Evolutionary conservation across 2,888 invertebrate genomes (phyloP).

Genomic region (Yponomeuta sedellus): DNA sequence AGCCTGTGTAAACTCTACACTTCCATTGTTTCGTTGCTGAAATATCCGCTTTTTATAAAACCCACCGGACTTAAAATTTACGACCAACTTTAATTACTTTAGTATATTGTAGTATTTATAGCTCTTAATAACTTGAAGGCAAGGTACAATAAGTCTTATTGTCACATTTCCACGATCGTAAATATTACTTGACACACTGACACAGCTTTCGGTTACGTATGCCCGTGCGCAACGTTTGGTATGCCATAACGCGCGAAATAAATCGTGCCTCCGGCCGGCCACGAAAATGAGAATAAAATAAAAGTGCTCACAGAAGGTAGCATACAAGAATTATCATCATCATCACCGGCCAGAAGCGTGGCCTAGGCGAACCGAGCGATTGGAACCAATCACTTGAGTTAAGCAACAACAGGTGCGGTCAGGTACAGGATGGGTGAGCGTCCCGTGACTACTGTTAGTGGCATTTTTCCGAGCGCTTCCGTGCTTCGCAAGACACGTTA

Average conservation of each 20-base stretch:
- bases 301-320: neutral
- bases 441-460: too few species aligned
- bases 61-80: neutral
- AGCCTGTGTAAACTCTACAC: too few species aligned
- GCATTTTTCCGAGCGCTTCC: too few species aligned
- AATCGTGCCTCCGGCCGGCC: constrained; percentile 4
- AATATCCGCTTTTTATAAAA: neutral
- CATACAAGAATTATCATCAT: neutral
- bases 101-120: neutral
- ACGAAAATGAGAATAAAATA: neutral
- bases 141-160: neutral
- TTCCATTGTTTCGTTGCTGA: too few species aligned
- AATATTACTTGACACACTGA: constrained; percentile 26
- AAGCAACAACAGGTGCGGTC: too few species aligned
- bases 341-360: too few species aligned
- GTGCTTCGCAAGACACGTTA: too few species aligned
- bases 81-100: neutral
- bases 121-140: neutral
- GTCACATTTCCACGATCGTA: constrained; percentile 3
- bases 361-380: too few species aligned
- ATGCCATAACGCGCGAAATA: constrained; percentile 16
- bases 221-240: constrained; percentile 14
- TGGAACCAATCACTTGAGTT: too few species aligned
- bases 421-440: too few species aligned
- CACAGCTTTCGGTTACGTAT: constrained; percentile 32